phyloP scores from a whole-genome alignment of 2,113 vertebrate genomes.

The Equus quagga region DNA sequence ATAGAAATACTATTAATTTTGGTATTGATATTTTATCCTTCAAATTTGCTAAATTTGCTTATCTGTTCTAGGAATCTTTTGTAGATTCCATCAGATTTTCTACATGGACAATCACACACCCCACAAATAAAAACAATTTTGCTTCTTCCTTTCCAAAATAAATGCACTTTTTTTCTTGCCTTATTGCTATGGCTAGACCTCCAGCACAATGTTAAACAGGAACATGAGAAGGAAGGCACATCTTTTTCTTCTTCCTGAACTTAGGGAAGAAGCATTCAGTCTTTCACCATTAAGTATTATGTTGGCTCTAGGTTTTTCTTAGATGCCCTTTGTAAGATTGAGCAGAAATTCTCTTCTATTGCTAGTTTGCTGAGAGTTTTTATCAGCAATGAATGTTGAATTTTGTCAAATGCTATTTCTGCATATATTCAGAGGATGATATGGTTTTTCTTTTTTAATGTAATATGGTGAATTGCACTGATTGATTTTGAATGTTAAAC shows the following conservation, averaged over 20 bases:
- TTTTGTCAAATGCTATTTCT: conserved; percentile 35
- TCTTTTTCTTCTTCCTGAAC: conserved; percentile 33
- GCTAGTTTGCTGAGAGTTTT: background rate
- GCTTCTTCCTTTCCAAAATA: background rate
- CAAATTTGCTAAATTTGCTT: background rate
- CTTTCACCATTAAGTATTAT: background rate
- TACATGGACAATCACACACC: background rate
- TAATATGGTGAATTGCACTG: background rate
- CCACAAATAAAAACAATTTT: conserved; percentile 4
- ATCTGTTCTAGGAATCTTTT: background rate
- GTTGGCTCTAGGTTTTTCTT: background rate
- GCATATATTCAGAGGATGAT: background rate
- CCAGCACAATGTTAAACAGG: background rate
- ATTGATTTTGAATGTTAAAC: background rate
- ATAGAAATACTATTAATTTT: background rate
- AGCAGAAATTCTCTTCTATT: conserved; percentile 29
- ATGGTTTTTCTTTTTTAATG: background rate
- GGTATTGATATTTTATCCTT: background rate
- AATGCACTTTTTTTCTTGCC: background rate
- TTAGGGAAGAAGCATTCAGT: background rate
- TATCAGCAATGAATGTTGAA: background rate
- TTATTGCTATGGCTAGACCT: background rate
- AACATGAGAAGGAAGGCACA: background rate
- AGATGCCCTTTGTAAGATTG: background rate
- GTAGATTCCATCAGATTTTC: background rate